phyloP scores from a whole-genome alignment of 2,888 invertebrate genomes.

The Dynastes hyllus region DNA sequence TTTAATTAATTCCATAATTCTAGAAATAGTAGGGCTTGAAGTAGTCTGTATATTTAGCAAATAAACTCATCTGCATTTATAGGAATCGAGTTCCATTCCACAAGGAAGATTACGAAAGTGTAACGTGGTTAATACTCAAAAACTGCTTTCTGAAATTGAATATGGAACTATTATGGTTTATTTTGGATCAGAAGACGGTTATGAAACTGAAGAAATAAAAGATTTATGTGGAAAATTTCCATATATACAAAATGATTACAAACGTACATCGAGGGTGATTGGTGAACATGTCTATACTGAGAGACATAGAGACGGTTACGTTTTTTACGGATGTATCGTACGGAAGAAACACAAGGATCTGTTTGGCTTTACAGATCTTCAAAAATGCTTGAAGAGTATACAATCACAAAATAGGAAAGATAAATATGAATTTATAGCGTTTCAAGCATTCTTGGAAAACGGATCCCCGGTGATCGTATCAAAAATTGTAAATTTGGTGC shows the following conservation, averaged over 20 bases:
- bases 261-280: slow-evolving; percentile 53
- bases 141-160: slow-evolving; percentile 61
- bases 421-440: slow-evolving; percentile 57
- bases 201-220: slow-evolving; percentile 61
- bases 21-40: not conserved
- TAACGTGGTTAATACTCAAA: slow-evolving; percentile 58
- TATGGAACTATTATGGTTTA: slow-evolving; percentile 64
- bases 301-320: slow-evolving; percentile 55
- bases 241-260: slow-evolving; percentile 61
- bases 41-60: not conserved
- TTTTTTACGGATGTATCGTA: slow-evolving; percentile 61
- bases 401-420: slow-evolving; percentile 56
- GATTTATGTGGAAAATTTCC: slow-evolving; percentile 63
- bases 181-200: slow-evolving; percentile 63
- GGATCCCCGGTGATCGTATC: slow-evolving; percentile 60
- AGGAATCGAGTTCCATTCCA: slow-evolving; percentile 32
- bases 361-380: slow-evolving; percentile 58
- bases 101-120: slow-evolving; percentile 55
- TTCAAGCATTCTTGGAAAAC: slow-evolving; percentile 59
- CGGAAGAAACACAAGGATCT: slow-evolving; percentile 55
- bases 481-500: slow-evolving; percentile 66
- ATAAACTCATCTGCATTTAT: slow-evolving; percentile 14
- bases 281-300: slow-evolving; percentile 61
- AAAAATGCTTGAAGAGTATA: slow-evolving; percentile 58
- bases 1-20: slow-evolving; percentile 2